A percentile compares a stretch with the other conserved stretches of the same genome.
Conservation (phyloP, 2,888 invertebrate genomes). For the Tromatobia lineatoria region DNA sequence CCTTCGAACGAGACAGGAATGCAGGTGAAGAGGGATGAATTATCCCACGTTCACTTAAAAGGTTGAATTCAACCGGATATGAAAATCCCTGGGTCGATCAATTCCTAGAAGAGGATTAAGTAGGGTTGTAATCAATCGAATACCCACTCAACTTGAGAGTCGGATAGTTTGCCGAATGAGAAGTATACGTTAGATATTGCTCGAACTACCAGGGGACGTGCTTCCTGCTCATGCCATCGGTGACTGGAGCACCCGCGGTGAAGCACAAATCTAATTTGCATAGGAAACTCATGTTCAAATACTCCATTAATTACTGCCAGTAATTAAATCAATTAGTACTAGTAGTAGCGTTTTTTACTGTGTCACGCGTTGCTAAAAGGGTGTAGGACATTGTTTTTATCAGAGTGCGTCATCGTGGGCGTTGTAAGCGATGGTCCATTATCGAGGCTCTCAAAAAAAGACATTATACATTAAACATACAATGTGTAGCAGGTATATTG, state of each 20-base stretch:
- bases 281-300: not conserved
- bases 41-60: conserved; percentile 9
- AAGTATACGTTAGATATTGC: conserved; percentile 1
- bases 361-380: too few relatives aligned
- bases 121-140: conserved; percentile 27
- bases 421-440: too few relatives aligned
- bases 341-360: too few relatives aligned
- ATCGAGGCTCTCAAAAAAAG: too few relatives aligned
- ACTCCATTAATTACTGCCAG: not conserved
- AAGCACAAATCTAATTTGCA: conserved; percentile 6
- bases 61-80: not conserved
- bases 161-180: conserved; percentile 21
- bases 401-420: too few relatives aligned
- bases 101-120: conserved; percentile 3
- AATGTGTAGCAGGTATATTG: too few relatives aligned
- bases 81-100: not conserved
- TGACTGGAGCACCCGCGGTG: not conserved
- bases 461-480: too few relatives aligned
- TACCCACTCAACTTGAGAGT: conserved; percentile 7
- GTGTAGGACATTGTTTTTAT: too few relatives aligned
- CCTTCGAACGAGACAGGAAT: not conserved
- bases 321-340: too few relatives aligned
- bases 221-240: not conserved
- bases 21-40: not conserved
- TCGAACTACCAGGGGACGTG: not conserved